Conservation (phyloP, 2,888 invertebrate genomes). For the Periphyllus acericola region DNA sequence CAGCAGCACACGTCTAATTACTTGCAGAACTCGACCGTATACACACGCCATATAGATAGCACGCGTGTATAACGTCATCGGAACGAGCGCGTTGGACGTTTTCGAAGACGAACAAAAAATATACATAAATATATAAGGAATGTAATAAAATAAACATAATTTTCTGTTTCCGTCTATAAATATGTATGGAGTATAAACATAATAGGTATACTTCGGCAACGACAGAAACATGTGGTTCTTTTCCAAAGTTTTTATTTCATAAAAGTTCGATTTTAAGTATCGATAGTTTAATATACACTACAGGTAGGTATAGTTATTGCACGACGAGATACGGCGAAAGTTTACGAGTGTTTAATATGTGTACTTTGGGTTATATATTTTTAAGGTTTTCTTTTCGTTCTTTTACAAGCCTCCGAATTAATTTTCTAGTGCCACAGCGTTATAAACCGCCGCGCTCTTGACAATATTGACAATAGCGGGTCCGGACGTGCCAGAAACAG, state of each 20-base stretch:
- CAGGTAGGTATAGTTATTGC: no score
- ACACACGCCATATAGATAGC: no score
- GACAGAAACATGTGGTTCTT: background rate
- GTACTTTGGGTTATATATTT: background rate
- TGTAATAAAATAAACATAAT: no score
- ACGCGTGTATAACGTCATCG: background rate
- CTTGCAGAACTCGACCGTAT: background rate
- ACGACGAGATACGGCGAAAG: background rate
- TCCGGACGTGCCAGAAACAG: background rate
- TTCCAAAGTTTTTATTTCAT: background rate
- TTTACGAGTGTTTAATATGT: background rate
- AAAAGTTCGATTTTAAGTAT: background rate
- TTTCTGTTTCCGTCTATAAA: no score
- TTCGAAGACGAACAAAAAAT: no score
- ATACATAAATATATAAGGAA: no score
- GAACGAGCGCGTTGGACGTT: background rate
- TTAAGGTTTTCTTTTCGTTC: background rate
- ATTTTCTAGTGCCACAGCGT: background rate
- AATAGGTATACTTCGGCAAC: background rate
- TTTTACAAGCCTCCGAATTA: background rate
- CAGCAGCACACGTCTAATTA: no score
- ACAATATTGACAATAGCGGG: background rate
- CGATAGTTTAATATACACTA: background rate
- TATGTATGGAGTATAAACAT: no score
- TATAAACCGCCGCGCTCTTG: no score